Evolutionary conservation across 1,140 invertebrate genomes (phyloP).

Genomic region (Procambarus clarkii): DNA sequence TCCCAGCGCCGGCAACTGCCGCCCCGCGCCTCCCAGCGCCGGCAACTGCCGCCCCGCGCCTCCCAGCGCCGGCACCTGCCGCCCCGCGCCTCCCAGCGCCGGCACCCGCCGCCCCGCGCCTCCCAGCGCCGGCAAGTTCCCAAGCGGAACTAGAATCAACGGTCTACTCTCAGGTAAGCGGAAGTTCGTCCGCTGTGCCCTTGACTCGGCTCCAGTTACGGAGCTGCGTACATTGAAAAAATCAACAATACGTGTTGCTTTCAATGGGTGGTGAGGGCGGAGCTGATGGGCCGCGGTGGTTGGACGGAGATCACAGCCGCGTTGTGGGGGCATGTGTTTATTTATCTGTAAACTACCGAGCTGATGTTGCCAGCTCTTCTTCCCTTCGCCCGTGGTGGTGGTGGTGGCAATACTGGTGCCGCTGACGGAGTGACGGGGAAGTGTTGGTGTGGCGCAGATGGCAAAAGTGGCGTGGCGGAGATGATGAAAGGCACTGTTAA

Average conservation of each 20-base stretch:
- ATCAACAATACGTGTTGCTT: slow-evolving; percentile 4
- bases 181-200: slow-evolving; percentile 45
- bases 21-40: no score
- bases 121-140: not conserved
- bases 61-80: not conserved
- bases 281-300: no score
- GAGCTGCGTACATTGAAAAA: not conserved
- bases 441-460: no score
- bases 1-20: not conserved
- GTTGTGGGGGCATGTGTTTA: no score
- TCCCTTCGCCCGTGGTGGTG: no score
- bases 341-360: not conserved
- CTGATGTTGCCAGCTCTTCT: not conserved
- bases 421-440: no score
- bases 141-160: slow-evolving; percentile 1
- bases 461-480: not conserved
- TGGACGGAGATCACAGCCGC: not conserved
- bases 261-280: slow-evolving; percentile 2
- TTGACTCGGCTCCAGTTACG: not conserved
- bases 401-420: no score
- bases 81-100: not conserved
- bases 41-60: not conserved
- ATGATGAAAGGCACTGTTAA: not conserved
- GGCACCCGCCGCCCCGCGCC: no score
- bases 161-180: slow-evolving; percentile 21